Evolutionary conservation across 1,140 invertebrate genomes (phyloP).

Genomic region (Camponotus pennsylvanicus): DNA sequence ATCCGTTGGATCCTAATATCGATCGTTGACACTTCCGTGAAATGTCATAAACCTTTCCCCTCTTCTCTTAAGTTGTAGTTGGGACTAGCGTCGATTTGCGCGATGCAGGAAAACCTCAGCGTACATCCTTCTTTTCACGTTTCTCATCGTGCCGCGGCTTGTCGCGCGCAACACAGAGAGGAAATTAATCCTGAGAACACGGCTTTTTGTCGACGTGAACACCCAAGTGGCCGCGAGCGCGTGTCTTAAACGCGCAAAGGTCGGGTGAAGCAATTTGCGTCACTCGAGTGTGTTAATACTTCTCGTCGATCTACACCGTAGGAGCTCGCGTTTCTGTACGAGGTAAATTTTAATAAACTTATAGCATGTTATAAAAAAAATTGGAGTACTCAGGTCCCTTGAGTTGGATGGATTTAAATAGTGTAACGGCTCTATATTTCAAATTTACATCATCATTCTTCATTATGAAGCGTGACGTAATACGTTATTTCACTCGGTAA

Average conservation of each 20-base stretch:
- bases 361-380: background rate
- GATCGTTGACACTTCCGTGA: constrained; percentile 32
- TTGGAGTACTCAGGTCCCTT: background rate
- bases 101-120: constrained; percentile 36
- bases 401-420: constrained; percentile 6
- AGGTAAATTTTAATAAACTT: constrained; percentile 3
- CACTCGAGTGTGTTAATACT: constrained; percentile 62
- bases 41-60: constrained; percentile 36
- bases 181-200: constrained; percentile 68
- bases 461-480: background rate
- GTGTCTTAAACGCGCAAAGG: constrained; percentile 14
- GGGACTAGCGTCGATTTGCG: constrained; percentile 17
- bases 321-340: background rate
- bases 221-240: constrained; percentile 10
- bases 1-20: constrained; percentile 33
- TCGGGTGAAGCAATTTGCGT: constrained; percentile 61
- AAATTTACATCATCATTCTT: background rate
- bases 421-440: background rate
- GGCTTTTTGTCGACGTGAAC: constrained; percentile 19
- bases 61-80: constrained; percentile 2
- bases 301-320: background rate
- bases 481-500: background rate
- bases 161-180: constrained; percentile 56
- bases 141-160: constrained; percentile 59
- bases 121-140: constrained; percentile 57